Evolutionary conservation across 2,797 vertebrate genomes (phyloP), one percentile per base, ranked within the genome.

Genomic region (Spinus olivaceus): DNA sequence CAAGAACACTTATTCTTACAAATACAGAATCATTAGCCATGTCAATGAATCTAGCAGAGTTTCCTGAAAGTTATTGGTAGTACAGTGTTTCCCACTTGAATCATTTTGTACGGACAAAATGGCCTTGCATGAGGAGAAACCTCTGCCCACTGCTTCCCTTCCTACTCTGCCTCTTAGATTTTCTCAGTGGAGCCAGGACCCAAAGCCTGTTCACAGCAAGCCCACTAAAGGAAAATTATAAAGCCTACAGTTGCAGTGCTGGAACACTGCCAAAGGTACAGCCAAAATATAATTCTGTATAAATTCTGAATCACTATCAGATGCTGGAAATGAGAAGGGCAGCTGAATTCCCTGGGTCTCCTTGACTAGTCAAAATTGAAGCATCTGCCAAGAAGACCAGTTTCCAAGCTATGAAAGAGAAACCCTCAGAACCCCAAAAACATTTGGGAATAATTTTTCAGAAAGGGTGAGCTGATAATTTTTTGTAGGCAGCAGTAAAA

Each of bases 311-410:
- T 79, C 22, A 98, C 97, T 93, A 98, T 89, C 94, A 97, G 35
- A 87, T 41, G 7, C 56, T 87, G 20, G 89, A 80, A 53, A 46
- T 98, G 30, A 96, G 82, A 90, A 93, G 78, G 50, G 92, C 97
- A 65, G 80, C 86, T 44, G 65, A 80, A 25, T 98, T 98, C 77
- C 92, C 96, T 16, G 92, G 66, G 33, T 97, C 53, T 87, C 13
- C 25, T 94, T 98, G 86, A 96, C 74, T n/a, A 95, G 97, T 16
- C 87, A 80, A 98, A 83, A 79, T 94, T 47, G 86, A 97, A 86
- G 79, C 41, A 86, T 92, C 98, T 63, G 54, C 76, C 21, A 86
- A 91, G 57, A 93, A 41, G 35, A 96, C 50, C 33, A 95, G 74
- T 16, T 98, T 98, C 63, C 95, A 84, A 56, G 63, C 89, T 51